Evolutionary conservation across 2,113 vertebrate species (phyloP), one percentile per base, ranked within the genome.

Genomic region (Hymenochirus boettgeri): DNA sequence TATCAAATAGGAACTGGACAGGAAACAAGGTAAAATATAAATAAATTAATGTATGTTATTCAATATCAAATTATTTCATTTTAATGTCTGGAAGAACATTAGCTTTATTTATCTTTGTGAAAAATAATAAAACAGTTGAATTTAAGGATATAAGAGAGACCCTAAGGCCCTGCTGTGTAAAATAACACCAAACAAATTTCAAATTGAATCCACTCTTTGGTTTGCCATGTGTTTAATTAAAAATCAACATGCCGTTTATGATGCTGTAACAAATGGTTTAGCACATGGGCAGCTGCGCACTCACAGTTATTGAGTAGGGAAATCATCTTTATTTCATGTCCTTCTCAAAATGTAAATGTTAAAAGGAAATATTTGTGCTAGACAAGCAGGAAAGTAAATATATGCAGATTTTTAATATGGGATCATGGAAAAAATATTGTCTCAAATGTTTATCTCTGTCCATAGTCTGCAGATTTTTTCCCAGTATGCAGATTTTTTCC

Each of bases 261-360:
- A 67, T 56, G 64, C 64, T 67, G 51, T 59, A 52, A 67, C 64
- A 67, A 67, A 67, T 67, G 64, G 55, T 57, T 67, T 53, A 59
- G 64, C 64, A 67, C 64, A 67, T 67, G 64, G 64, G 31, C 64
- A 67, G 31, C 64, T 48, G 47, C 29, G 45, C 56, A 59, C 46
- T 35, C 12, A 27, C 63, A 50, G 47, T 52, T 31, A 22, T 35
- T 33, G 55, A 45, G 9, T 25, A 47, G 29, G 4, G 23, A 67
- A 67, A 67, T 67, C 64, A 66, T 66, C 56, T 67, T 67, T 67
- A 57, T 67, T 67, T 67, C 64, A 67, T 67, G 56, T 67, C 64
- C 59, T 67, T 67, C 47, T 52, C 31, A 39, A 67, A 67, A 67
- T 67, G 56, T 58, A 52, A 67, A 58, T 37, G 57, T 46, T 48